Conservation (phyloP, 2,888 invertebrate species). For the Drosophila algonquin region DNA sequence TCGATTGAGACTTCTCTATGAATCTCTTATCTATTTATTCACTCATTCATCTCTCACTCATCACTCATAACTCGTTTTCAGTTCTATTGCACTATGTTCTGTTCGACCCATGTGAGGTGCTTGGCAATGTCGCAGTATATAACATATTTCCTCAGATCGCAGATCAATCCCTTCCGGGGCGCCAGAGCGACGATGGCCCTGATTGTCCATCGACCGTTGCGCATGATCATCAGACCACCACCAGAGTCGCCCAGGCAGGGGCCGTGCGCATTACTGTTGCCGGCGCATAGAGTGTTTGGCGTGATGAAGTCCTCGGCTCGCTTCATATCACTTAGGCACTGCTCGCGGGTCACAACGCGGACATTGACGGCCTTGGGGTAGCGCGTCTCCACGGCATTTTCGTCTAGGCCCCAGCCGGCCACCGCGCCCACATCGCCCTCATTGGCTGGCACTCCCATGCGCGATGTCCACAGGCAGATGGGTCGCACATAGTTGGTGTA, state of each 20-base stretch:
- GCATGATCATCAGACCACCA: constrained; percentile 84
- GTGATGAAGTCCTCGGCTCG: constrained; percentile 65
- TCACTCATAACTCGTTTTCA: not conserved
- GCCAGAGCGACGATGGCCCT: constrained; percentile 84
- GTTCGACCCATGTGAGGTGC: constrained; percentile 85
- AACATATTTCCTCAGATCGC: constrained; percentile 86
- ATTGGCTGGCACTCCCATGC: constrained; percentile 64
- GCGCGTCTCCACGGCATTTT: constrained; percentile 59
- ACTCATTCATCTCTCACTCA: not conserved
- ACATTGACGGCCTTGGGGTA: constrained; percentile 63
- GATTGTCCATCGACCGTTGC: constrained; percentile 82
- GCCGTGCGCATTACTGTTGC: constrained; percentile 77
- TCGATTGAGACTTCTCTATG: not conserved
- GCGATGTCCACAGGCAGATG: constrained; percentile 79
- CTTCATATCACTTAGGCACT: constrained; percentile 59
- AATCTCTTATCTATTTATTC: not conserved
- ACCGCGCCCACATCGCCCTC: constrained; percentile 84
- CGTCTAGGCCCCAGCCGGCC: constrained; percentile 85
- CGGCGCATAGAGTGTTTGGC: constrained; percentile 78
- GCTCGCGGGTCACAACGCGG: constrained; percentile 48
- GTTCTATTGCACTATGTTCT: constrained; percentile 74
- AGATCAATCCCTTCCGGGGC: constrained; percentile 82
- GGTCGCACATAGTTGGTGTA: constrained; percentile 68
- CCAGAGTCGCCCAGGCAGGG: constrained; percentile 86
- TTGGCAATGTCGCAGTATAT: constrained; percentile 87